phyloP scores from a whole-genome alignment of 2,888 invertebrate genomes.

The Mycogona germanica region DNA sequence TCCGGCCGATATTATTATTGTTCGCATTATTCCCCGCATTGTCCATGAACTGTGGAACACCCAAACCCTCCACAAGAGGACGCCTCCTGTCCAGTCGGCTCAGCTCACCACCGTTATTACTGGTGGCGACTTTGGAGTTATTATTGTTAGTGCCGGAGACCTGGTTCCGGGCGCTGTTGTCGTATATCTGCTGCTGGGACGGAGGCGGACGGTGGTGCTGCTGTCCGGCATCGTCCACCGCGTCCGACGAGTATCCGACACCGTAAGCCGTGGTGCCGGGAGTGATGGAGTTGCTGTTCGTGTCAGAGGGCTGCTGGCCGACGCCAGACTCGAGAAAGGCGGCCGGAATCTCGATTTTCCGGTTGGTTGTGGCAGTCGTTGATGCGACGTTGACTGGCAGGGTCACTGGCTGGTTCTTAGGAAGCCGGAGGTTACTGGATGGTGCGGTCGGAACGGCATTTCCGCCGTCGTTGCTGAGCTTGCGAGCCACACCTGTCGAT shows the following conservation, averaged over 20 bases:
- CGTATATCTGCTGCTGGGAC: too few species aligned
- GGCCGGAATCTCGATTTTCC: conserved; percentile 70
- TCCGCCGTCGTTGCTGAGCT: too few species aligned
- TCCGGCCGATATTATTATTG: background rate
- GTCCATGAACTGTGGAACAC: background rate
- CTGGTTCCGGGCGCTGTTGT: background rate
- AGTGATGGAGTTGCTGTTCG: too few species aligned
- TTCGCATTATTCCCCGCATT: background rate
- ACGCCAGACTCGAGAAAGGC: conserved; percentile 47
- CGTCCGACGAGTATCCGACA: background rate
- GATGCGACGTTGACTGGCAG: too few species aligned
- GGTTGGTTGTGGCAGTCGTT: conserved; percentile 52
- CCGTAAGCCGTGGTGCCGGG: background rate
- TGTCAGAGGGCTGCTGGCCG: background rate
- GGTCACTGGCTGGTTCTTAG: too few species aligned
- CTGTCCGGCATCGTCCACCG: conserved; percentile 1
- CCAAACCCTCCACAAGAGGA: conserved; percentile 1
- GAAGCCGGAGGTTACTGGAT: too few species aligned
- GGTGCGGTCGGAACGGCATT: conserved; percentile 3
- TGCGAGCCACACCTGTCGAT: too few species aligned
- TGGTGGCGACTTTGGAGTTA: too few species aligned
- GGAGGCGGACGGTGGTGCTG: background rate
- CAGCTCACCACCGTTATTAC: too few species aligned
- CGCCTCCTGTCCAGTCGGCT: conserved; percentile 6
- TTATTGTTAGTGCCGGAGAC: too few species aligned